Evolutionary conservation across 2,113 vertebrate species (phyloP).

Genomic region (Toxotes jaculatrix): DNA sequence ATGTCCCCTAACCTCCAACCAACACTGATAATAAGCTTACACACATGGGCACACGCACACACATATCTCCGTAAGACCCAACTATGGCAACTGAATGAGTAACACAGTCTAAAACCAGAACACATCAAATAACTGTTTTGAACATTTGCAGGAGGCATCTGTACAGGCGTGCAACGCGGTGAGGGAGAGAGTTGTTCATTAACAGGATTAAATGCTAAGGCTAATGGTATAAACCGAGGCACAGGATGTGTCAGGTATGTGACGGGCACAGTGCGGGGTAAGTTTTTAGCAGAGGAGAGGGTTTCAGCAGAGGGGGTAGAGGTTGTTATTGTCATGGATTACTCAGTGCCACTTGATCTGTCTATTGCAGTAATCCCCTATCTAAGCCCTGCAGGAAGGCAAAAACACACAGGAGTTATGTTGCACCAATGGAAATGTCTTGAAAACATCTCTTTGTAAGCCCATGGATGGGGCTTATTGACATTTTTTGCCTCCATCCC

Average conservation of each 20-base stretch:
- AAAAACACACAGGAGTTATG: conserved; percentile 80
- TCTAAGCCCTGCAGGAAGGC: conserved; percentile 77
- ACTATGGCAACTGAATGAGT: conserved; percentile 66
- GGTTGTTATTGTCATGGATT: conserved; percentile 84
- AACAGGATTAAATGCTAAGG: conserved; percentile 80
- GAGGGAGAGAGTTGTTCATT: conserved; percentile 77
- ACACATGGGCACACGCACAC: conserved; percentile 42
- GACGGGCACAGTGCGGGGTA: conserved; percentile 70
- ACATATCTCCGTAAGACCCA: conserved; percentile 42
- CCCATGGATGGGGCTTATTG: conserved; percentile 77
- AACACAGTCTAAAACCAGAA: conserved; percentile 75
- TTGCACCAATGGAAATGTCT: conserved; percentile 75
- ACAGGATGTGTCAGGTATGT: conserved; percentile 78
- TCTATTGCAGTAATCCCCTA: conserved; percentile 80
- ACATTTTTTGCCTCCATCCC: conserved; percentile 72
- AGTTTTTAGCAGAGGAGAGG: conserved; percentile 64
- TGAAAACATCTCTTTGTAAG: conserved; percentile 78
- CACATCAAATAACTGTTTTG: conserved; percentile 72
- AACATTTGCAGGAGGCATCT: conserved; percentile 69
- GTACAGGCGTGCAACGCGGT: conserved; percentile 43
- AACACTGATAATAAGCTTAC: conserved; percentile 68
- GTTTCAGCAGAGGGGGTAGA: conserved; percentile 52
- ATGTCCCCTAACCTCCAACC: conserved; percentile 77
- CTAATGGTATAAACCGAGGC: conserved; percentile 78
- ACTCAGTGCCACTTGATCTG: conserved; percentile 82